Conservation (phyloP, 2,888 invertebrate genomes). For the Petrolisthes manimaculis region DNA sequence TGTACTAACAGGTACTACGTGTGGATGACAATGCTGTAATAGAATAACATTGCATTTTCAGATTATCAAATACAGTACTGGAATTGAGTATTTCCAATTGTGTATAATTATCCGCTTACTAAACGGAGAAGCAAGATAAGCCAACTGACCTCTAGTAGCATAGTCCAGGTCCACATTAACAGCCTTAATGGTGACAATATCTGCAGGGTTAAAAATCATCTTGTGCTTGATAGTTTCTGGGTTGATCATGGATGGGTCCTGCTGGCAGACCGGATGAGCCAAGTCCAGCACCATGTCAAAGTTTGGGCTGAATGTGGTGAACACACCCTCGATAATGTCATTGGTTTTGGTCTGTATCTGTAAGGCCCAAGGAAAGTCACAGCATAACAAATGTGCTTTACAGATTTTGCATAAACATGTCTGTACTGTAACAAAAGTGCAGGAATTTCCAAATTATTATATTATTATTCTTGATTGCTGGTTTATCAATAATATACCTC, state of each 20-base stretch:
- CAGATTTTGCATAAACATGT: no score
- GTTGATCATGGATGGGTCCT: conserved; percentile 76
- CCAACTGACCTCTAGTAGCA: conserved; percentile 78
- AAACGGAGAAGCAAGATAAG: no score
- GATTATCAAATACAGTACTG: neutral
- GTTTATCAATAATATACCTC: no score
- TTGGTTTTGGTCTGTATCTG: conserved; percentile 62
- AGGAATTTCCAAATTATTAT: no score
- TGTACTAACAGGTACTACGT: no score
- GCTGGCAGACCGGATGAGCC: conserved; percentile 81
- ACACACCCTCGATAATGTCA: conserved; percentile 59
- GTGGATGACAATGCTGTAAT: neutral
- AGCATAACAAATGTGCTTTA: neutral
- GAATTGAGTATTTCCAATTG: no score
- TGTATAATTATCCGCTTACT: no score
- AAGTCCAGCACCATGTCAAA: conserved; percentile 86
- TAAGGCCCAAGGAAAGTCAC: neutral
- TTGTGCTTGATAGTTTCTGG: conserved; percentile 82
- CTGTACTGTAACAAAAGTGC: no score
- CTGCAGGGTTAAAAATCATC: conserved; percentile 85
- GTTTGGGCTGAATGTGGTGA: conserved; percentile 57
- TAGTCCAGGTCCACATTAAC: conserved; percentile 89
- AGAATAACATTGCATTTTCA: neutral
- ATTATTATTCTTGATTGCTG: no score
- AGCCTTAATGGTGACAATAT: conserved; percentile 86